Evolutionary conservation across 2,797 vertebrate species (phyloP), one percentile per base, ranked within the genome.

Genomic region (Bradypodion ventrale): DNA sequence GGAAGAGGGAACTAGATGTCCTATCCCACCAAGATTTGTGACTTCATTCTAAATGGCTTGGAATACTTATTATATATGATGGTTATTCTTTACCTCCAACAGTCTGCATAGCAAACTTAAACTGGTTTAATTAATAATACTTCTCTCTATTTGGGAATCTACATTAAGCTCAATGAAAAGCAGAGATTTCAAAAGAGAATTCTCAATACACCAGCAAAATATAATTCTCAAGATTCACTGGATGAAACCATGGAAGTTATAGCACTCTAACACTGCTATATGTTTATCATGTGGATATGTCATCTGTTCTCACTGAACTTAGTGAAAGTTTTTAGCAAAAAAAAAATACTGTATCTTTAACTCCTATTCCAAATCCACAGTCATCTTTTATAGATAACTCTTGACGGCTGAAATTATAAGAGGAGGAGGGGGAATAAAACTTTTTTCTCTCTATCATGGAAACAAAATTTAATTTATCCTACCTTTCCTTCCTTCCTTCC

Each of bases 401-500:
- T 65, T 52, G 85, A 85, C n/a, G 16, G 23, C 85, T 88, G 4
- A 83, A 69, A n/a, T n/a, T n/a, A n/a, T n/a, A n/a, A n/a, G n/a
- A n/a, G n/a, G n/a, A n/a, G n/a, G n/a, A n/a, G n/a, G n/a, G n/a
- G n/a, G n/a, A n/a, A n/a, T 63, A 87, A 91, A 82, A 81, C 66
- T 87, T 84, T 29, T 75, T 83, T 35, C 21, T 23, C 84, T 65
- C 59, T 86, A 75, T 32, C 63, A 10, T 60, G 62, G 29, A 89
- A 49, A 85, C 76, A 44, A 25, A 63, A 79, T 73, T 78, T 27
- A 0, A 90, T 87, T 89, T 72, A 42, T 87, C 65, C 82, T 5
- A 72, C 46, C 68, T 77, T 62, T 44, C n/a, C 16, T 88, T 27
- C n/a, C 16, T 88, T 27, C 85, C 93, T 68, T 23, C 85, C 87